Evolutionary conservation across 2,113 vertebrate genomes (phyloP), one percentile per base, ranked within the genome.

Genomic region (Albula goreensis): DNA sequence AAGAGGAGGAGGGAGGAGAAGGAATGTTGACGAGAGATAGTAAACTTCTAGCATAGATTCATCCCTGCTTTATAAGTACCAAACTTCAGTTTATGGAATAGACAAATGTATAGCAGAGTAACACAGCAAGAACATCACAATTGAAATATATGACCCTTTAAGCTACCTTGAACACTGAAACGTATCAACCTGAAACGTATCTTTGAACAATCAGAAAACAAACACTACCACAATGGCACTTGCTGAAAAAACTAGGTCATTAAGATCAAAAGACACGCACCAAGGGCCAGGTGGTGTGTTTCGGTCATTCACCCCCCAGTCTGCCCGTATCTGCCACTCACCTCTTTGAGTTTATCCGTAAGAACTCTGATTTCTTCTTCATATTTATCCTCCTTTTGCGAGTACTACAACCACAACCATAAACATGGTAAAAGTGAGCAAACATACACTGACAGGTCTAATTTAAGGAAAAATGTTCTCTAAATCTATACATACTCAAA

Each of bases 331-430:
- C 83, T n/a, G 25, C 17, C 50, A 11, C 96, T 95, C 86, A 99
- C 98, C 97, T 99, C 98, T 92, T 99, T 99, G 88, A 99, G 96
- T 87, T 99, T 99, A 90, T 99, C 98, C 53, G 97, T 97, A n/a
- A 99, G 96, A 88, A 98, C 94, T 94, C 96, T 97, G 86, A 99
- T 98, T 91, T 99, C 98, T 87, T 99, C 98, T 92, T 99, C 97
- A 0, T 97, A 99, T 92, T 99, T 99, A 92, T 99, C 98, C 88
- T 99, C 98, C 94, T 99, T 99, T 93, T 96, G 97, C 74, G 98
- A 97, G 90, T 99, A 99, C 98, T 99, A 89, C 60, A 92, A 93
- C 91, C 49, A 70, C 89, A 87, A 88, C 0, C 0, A 13, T 13
- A 49, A 19, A 84, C 53, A 1, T 78, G 84, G 52, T 12, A 83